phyloP scores from a whole-genome alignment of 2,888 invertebrate genomes.

The Dynastes tityus region DNA sequence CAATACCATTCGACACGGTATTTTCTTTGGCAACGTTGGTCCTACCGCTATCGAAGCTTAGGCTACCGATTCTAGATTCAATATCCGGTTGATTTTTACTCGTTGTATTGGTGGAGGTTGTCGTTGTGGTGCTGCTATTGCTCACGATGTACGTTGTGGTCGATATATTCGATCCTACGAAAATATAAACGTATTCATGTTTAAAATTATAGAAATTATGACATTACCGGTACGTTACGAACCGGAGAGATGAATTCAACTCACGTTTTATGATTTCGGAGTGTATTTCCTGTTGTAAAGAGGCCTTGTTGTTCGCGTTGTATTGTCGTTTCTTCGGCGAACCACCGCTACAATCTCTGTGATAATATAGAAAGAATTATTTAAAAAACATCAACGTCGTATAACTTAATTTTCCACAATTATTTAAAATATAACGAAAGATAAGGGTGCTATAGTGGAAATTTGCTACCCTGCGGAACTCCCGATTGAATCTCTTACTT shows the following conservation, averaged over 20 bases:
- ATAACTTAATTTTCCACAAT: background rate
- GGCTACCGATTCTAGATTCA: constrained; percentile 3
- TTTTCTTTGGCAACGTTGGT: constrained; percentile 48
- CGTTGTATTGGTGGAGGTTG: constrained; percentile 16
- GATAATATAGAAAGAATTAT: constrained; percentile 56
- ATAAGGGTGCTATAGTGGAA: background rate
- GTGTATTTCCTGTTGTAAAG: constrained; percentile 70
- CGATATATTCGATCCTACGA: constrained; percentile 56
- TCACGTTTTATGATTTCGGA: constrained; percentile 72
- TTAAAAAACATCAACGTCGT: background rate
- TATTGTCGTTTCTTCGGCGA: constrained; percentile 75
- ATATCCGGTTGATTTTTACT: constrained; percentile 47
- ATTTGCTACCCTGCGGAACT: background rate
- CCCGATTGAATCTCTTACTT: background rate
- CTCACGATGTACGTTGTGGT: constrained; percentile 51
- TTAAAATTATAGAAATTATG: background rate
- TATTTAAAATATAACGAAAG: background rate
- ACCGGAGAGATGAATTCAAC: constrained; percentile 54
- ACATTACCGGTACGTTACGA: background rate
- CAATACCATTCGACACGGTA: constrained; percentile 46
- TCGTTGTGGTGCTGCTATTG: constrained; percentile 37
- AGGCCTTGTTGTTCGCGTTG: constrained; percentile 56
- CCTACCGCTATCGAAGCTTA: constrained; percentile 6
- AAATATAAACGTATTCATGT: background rate
- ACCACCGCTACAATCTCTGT: constrained; percentile 76